Conservation (phyloP, 1,140 invertebrate species). For the Coenobita brevimanus region DNA sequence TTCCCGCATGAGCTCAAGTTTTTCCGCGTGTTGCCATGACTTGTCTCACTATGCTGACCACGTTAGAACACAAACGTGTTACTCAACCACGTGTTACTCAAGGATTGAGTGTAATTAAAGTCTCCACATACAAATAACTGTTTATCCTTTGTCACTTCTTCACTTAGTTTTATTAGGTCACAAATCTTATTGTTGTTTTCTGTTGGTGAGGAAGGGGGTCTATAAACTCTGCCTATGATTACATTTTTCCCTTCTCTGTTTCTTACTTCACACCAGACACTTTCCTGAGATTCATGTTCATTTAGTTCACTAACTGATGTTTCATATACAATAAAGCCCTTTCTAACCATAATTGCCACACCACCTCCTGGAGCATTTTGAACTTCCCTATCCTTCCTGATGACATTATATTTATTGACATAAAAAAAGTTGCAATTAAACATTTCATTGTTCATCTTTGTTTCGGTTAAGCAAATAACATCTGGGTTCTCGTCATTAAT, state of each 20-base stretch:
- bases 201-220: no score
- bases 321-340: neutral
- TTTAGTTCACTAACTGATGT: neutral
- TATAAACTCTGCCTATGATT: no score
- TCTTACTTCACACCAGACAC: neutral
- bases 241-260: conserved; percentile 6
- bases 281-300: neutral
- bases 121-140: neutral
- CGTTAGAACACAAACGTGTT: no score
- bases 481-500: neutral
- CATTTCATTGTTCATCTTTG: neutral
- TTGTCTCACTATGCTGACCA: no score
- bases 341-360: neutral
- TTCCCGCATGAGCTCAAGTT: no score
- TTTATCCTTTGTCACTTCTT: neutral
- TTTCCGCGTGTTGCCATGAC: no score
- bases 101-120: neutral
- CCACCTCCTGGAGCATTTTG: conserved; percentile 5
- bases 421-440: neutral
- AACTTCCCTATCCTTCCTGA: conserved; percentile 1
- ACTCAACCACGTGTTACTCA: no score
- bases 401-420: neutral
- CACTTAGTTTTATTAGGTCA: conserved; percentile 3
- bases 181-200: neutral
- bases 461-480: conserved; percentile 4